Percentiles rank a stretch among this genome's conserved stretches.
phyloP scores from a whole-genome alignment of 2,797 vertebrate genomes.

The Thalassophryne amazonica region DNA sequence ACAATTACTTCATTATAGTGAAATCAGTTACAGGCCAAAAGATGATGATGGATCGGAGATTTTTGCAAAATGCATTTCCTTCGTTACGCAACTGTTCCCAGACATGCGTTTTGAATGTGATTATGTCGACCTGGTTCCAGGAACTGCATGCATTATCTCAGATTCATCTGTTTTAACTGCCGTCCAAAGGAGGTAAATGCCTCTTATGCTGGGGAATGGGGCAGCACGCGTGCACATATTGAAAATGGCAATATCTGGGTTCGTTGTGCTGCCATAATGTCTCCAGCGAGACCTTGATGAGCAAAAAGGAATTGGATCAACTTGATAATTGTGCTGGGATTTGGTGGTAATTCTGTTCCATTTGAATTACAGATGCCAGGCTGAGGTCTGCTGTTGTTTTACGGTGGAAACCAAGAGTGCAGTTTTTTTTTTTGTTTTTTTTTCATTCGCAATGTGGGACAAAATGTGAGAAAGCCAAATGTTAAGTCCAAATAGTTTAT shows the following conservation, averaged over 20 bases:
- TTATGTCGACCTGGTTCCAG: neutral
- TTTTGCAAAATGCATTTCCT: constrained; percentile 30
- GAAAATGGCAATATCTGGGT: constrained; percentile 6
- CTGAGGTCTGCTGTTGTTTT: neutral
- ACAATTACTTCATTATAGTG: constrained; percentile 59
- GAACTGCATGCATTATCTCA: neutral
- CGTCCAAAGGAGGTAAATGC: constrained; percentile 8
- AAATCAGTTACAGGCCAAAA: constrained; percentile 20
- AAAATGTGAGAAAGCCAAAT: too few relatives aligned
- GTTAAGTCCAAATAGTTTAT: too few relatives aligned
- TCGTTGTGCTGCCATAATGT: neutral
- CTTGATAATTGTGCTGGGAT: constrained; percentile 2
- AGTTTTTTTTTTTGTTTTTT: too few relatives aligned
- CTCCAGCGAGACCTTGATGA: neutral
- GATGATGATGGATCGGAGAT: constrained; percentile 21
- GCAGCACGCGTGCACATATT: neutral
- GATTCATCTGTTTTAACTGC: constrained; percentile 4
- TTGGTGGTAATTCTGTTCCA: constrained; percentile 9
- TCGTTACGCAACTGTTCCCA: constrained; percentile 29
- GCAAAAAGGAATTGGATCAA: constrained; percentile 1
- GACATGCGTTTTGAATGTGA: neutral
- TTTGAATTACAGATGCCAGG: too few relatives aligned
- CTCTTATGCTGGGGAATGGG: neutral
- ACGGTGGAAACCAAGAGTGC: neutral
- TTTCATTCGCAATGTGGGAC: too few relatives aligned